Conservation (phyloP, 2,888 invertebrate species). For the Pristionchus maxplancki region DNA sequence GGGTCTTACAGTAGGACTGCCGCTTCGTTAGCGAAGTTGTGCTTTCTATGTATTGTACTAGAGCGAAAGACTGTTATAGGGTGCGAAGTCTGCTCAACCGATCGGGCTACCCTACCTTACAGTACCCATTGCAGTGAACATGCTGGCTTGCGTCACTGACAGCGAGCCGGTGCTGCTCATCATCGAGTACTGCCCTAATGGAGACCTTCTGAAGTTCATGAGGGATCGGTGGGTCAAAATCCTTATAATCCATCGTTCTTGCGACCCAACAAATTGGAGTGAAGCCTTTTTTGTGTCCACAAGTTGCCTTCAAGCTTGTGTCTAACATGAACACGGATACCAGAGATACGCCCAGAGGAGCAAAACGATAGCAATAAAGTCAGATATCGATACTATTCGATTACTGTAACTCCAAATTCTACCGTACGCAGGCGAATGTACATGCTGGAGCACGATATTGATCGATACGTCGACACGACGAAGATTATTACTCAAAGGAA, state of each 20-base stretch:
- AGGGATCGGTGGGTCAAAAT: background rate
- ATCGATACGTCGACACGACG: background rate
- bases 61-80: too few species aligned
- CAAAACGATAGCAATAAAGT: background rate
- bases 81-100: too few species aligned
- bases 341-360: too few species aligned
- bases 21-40: too few species aligned
- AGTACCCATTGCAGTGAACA: background rate
- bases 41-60: too few species aligned
- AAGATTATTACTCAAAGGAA: background rate
- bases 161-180: constrained; percentile 19
- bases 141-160: constrained; percentile 14
- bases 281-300: too few species aligned
- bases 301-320: too few species aligned
- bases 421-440: background rate
- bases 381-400: background rate
- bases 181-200: constrained; percentile 13
- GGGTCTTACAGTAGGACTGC: too few species aligned
- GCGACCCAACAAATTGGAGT: too few species aligned
- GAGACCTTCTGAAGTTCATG: constrained; percentile 43
- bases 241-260: too few species aligned
- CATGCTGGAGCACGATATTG: constrained; percentile 6
- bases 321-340: too few species aligned
- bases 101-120: too few species aligned
- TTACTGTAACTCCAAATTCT: background rate